Conservation (phyloP, 2,113 vertebrate species). For the Pseudopodoces humilis region DNA sequence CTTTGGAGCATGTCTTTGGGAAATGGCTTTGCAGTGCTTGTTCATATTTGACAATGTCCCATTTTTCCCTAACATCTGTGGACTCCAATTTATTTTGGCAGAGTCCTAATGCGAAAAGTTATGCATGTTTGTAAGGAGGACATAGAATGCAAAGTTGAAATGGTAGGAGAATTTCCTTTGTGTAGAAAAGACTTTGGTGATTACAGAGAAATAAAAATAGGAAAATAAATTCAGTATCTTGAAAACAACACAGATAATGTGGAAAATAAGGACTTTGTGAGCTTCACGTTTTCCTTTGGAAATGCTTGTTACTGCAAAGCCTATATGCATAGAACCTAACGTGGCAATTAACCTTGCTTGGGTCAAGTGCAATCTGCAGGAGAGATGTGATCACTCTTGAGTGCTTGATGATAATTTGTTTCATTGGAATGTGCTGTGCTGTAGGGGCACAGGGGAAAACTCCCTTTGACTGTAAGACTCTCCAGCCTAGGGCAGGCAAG, state of each 20-base stretch:
- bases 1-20: not conserved
- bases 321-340: not conserved
- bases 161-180: not conserved
- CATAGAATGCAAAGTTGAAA: not conserved
- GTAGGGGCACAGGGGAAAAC: not conserved
- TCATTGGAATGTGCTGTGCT: not conserved
- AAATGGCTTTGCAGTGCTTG: not conserved
- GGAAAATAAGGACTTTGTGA: not conserved
- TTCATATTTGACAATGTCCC: not conserved
- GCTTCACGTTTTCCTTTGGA: not conserved
- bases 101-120: not conserved
- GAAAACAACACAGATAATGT: not conserved
- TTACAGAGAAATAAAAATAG: not conserved
- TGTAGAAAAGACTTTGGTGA: not conserved
- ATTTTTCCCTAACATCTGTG: not conserved
- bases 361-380: not conserved
- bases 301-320: not conserved
- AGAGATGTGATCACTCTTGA: not conserved
- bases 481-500: not conserved
- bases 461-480: not conserved
- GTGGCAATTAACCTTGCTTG: not conserved
- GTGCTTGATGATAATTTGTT: not conserved
- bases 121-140: not conserved
- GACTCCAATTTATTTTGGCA: not conserved
- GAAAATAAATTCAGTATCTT: not conserved